Conservation (phyloP, 2,113 vertebrate species). For the Oriolus oriolus region DNA sequence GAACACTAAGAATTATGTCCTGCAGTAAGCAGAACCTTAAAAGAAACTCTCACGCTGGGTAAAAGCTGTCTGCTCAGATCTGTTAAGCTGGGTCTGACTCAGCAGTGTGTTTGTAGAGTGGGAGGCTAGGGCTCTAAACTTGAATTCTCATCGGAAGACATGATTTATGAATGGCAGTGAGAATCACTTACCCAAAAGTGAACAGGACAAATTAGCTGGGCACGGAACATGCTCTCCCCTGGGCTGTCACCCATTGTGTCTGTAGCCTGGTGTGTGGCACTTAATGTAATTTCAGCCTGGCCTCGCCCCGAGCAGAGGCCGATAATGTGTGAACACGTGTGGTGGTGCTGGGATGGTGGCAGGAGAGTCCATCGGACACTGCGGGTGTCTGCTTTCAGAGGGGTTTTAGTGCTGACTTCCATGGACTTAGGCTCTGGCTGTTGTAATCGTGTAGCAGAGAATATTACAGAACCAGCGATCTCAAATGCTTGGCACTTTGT, state of each 20-base stretch:
- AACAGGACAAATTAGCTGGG: neutral
- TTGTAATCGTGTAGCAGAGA: neutral
- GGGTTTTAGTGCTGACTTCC: neutral
- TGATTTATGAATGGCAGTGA: neutral
- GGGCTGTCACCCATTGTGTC: neutral
- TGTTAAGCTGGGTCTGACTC: neutral
- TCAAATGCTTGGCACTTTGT: constrained; percentile 13
- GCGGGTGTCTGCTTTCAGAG: neutral
- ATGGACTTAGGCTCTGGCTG: neutral
- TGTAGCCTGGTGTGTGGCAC: neutral
- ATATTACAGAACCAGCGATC: neutral
- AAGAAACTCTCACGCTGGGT: neutral
- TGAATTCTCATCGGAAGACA: neutral
- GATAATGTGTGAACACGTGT: neutral
- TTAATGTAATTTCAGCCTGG: neutral
- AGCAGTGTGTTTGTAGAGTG: neutral
- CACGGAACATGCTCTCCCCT: neutral
- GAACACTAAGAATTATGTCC: neutral
- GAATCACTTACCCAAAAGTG: neutral
- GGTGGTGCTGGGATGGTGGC: neutral
- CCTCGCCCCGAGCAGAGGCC: neutral
- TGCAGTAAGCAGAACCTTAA: neutral
- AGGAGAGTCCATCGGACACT: neutral
- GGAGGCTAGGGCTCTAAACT: neutral
- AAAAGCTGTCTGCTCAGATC: neutral